Conservation (phyloP, 1,140 invertebrate genomes). For the Palaemon carinicauda region DNA sequence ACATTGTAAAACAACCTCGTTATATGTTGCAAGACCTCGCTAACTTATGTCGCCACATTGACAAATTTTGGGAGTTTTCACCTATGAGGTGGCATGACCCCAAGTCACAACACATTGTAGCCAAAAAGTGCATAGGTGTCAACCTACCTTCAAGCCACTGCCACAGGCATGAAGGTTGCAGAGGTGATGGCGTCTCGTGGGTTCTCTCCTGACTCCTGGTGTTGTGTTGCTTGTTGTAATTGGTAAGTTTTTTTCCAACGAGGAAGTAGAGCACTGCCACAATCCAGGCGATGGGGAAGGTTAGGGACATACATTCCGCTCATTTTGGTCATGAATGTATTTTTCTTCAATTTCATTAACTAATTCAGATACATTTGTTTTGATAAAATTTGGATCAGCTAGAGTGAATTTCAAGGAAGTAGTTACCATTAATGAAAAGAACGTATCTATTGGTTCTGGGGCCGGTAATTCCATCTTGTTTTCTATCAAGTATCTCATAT, state of each 20-base stretch:
- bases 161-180: too few species aligned
- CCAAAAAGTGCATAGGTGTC: too few species aligned
- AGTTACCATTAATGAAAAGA: slow-evolving; percentile 37
- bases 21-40: too few species aligned
- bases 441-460: slow-evolving; percentile 29
- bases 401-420: slow-evolving; percentile 37
- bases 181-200: background rate
- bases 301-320: background rate
- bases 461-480: background rate
- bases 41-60: too few species aligned
- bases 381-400: slow-evolving; percentile 42
- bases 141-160: too few species aligned
- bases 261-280: background rate
- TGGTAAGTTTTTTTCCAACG: background rate
- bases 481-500: slow-evolving; percentile 19
- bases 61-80: too few species aligned
- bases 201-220: background rate
- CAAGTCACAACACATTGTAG: too few species aligned
- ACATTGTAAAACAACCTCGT: too few species aligned
- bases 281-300: background rate
- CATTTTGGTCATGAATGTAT: slow-evolving; percentile 24
- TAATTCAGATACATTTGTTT: slow-evolving; percentile 43
- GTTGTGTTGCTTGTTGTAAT: background rate
- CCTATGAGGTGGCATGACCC: too few species aligned
- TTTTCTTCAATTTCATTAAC: slow-evolving; percentile 34